These are phyloP conservation scores for Eulithis prunata DNA, from an alignment of 2,888 invertebrate species.

Conservation along the genomic window DNA sequence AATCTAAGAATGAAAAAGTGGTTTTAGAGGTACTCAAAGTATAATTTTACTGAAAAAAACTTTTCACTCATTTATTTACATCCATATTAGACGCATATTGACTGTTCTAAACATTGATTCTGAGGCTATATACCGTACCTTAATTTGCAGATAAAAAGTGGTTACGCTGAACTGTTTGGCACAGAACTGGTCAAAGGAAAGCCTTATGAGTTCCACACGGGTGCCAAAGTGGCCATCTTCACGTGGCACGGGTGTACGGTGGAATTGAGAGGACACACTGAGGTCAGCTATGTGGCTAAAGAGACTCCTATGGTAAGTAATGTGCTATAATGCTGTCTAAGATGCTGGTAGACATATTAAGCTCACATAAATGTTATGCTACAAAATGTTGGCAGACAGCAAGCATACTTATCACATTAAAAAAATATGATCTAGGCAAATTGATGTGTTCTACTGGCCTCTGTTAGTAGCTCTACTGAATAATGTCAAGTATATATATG, in stretches of 20 bases:
- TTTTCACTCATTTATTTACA: too few relatives aligned
- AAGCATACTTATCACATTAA: too few relatives aligned
- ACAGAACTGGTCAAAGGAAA: constrained; percentile 97
- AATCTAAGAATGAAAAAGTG: constrained; percentile 93
- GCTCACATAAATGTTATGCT: too few relatives aligned
- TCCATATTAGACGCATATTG: too few relatives aligned
- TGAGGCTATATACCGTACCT: constrained; percentile 24
- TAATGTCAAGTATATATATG: too few relatives aligned
- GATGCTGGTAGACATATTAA: not conserved
- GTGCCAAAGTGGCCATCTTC: constrained; percentile 97
- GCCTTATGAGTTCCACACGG: constrained; percentile 93
- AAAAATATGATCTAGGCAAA: too few relatives aligned
- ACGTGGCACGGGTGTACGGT: constrained; percentile 98
- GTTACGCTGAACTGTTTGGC: constrained; percentile 98
- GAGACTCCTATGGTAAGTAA: constrained; percentile 95
- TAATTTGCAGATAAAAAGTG: constrained; percentile 89
- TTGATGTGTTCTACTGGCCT: too few relatives aligned
- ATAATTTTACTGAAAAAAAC: too few relatives aligned
- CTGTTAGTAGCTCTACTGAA: too few relatives aligned
- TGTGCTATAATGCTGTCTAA: not conserved
- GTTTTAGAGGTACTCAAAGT: constrained; percentile 86
- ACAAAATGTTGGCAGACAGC: too few relatives aligned
- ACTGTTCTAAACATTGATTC: not conserved
- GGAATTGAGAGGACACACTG: constrained; percentile 93
- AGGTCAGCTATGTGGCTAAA: constrained; percentile 97